Conservation (phyloP, 2,888 invertebrate species). For the Conops quadrifasciatus region DNA sequence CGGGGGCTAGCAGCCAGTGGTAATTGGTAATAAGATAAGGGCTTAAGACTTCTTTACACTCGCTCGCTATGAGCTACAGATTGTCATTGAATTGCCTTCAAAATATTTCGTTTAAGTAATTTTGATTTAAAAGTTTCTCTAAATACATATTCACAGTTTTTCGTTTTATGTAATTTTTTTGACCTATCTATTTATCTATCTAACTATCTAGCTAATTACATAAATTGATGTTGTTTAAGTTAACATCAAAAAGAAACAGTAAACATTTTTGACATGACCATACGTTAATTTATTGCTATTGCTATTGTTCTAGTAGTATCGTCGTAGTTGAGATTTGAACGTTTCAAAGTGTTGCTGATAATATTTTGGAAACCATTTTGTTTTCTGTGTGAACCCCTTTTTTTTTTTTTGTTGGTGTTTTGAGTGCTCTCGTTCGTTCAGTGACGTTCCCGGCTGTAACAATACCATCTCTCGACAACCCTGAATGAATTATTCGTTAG, state of each 20-base stretch:
- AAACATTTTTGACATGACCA: neutral
- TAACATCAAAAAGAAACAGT: neutral
- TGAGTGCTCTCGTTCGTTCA: no score
- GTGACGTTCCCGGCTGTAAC: no score
- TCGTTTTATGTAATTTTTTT: neutral
- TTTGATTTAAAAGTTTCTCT: conserved; percentile 16
- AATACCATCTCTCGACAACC: no score
- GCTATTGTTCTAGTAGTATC: neutral
- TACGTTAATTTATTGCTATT: neutral
- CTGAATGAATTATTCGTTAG: no score
- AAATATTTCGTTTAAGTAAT: conserved; percentile 23
- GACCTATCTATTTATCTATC: neutral
- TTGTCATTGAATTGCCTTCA: conserved; percentile 33
- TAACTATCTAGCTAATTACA: conserved; percentile 6
- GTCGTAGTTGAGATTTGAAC: conserved; percentile 20
- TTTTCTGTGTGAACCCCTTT: neutral
- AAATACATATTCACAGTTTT: neutral
- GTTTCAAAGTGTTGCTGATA: conserved; percentile 12
- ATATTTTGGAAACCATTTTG: conserved; percentile 17
- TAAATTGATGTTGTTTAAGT: neutral
- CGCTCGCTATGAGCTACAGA: conserved; percentile 21
- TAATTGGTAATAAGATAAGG: neutral
- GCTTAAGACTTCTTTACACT: neutral
- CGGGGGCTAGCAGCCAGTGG: neutral
- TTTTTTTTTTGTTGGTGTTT: no score